phyloP scores from a whole-genome alignment of 2,113 vertebrate genomes.

The Anolis carolinensis region DNA sequence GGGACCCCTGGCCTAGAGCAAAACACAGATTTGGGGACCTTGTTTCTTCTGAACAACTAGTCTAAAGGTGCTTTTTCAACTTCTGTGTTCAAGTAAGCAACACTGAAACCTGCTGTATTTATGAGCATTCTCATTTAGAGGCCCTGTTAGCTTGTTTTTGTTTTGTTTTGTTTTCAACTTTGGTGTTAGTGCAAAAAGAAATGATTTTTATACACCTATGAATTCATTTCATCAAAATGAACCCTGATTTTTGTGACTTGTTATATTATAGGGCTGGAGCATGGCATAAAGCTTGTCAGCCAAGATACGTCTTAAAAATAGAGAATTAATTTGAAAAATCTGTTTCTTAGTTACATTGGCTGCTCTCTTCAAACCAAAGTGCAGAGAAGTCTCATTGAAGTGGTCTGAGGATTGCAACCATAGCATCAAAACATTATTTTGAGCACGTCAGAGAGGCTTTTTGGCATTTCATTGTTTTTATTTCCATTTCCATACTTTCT shows the following conservation, averaged over 20 bases:
- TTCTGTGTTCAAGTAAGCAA: neutral
- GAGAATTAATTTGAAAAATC: constrained; percentile 57
- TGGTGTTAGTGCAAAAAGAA: constrained; percentile 55
- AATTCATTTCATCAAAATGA: constrained; percentile 47
- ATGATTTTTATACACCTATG: constrained; percentile 47
- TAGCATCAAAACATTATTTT: constrained; percentile 62
- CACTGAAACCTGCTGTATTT: neutral
- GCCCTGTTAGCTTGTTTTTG: neutral
- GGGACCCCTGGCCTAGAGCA: neutral
- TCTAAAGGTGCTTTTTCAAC: neutral
- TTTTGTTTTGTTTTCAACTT: constrained; percentile 39
- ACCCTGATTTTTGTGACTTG: constrained; percentile 48
- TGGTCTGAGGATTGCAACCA: constrained; percentile 37
- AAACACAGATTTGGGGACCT: neutral
- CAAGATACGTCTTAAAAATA: constrained; percentile 62
- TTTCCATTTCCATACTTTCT: constrained; percentile 28
- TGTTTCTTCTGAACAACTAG: neutral
- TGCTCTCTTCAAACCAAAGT: constrained; percentile 26
- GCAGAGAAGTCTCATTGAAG: constrained; percentile 26
- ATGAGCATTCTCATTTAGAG: neutral
- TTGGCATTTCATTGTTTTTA: constrained; percentile 34
- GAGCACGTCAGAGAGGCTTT: constrained; percentile 23
- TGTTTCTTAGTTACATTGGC: constrained; percentile 62
- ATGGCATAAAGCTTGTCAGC: constrained; percentile 44
- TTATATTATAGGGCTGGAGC: constrained; percentile 50